These are phyloP conservation scores for Erinaceus europaeus DNA, from an alignment of 2,113 vertebrate species.

Conservation along the genomic window DNA sequence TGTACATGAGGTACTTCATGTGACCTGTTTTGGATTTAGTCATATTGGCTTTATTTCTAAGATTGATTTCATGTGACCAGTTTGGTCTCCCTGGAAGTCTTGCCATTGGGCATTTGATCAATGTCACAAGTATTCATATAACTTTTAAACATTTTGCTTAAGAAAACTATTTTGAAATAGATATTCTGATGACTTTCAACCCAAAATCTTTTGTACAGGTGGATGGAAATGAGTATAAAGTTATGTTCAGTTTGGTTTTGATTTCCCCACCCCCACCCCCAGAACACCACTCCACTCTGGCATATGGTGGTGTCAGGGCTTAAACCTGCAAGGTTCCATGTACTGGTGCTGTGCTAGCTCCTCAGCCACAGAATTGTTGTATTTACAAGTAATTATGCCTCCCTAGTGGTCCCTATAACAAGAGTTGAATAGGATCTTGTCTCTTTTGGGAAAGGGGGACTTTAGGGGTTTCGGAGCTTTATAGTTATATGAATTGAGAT, in stretches of 20 bases:
- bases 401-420: not conserved
- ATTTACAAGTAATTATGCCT: constrained; percentile 27
- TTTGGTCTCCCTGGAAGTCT: constrained; percentile 58
- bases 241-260: too few relatives aligned
- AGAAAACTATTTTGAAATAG: constrained; percentile 53
- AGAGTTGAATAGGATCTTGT: constrained; percentile 23
- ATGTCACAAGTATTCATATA: constrained; percentile 32
- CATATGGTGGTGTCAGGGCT: too few relatives aligned
- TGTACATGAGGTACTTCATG: constrained; percentile 73
- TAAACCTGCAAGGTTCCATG: too few relatives aligned
- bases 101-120: constrained; percentile 66
- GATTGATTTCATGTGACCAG: constrained; percentile 72
- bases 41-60: constrained; percentile 70
- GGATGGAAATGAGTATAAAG: not conserved
- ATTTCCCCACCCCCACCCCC: too few relatives aligned
- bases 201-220: constrained; percentile 36
- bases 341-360: too few relatives aligned
- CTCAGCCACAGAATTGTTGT: too few relatives aligned
- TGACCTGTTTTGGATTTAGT: constrained; percentile 64
- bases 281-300: too few relatives aligned
- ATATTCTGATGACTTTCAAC: constrained; percentile 45
- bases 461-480: constrained; percentile 6
- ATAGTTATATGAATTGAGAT: constrained; percentile 39
- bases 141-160: constrained; percentile 57
- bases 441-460: not conserved